Evolutionary conservation across 2,113 vertebrate genomes (phyloP).

Genomic region (Leptobrachium leishanense): DNA sequence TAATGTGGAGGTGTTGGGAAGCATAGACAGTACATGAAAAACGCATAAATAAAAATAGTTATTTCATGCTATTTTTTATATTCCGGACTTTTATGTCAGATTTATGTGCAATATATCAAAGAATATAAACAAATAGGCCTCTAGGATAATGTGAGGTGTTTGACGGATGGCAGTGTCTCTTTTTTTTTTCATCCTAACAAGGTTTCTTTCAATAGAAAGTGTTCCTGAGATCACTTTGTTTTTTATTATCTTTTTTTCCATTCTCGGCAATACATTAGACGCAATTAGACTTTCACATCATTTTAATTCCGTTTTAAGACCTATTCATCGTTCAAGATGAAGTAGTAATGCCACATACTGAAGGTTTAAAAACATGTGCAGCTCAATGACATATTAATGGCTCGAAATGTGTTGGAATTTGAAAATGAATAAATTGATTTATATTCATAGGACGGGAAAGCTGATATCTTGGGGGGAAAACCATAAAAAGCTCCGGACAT

Average conservation of each 20-base stretch:
- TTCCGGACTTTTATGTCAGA: slow-evolving; percentile 11
- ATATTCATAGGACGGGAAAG: not conserved
- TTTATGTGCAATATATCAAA: slow-evolving; percentile 25
- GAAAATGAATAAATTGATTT: not conserved
- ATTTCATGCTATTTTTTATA: slow-evolving; percentile 25
- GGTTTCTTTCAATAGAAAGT: slow-evolving; percentile 1
- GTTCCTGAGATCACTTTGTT: not conserved
- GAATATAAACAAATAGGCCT: slow-evolving; percentile 13
- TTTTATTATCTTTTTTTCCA: not conserved
- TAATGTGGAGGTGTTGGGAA: slow-evolving; percentile 2
- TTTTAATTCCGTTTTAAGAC: slow-evolving; percentile 13
- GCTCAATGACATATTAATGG: slow-evolving; percentile 4
- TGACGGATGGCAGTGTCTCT: not conserved
- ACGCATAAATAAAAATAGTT: slow-evolving; percentile 22
- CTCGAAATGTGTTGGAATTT: slow-evolving; percentile 5
- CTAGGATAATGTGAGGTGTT: slow-evolving; percentile 6
- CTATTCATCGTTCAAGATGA: not conserved
- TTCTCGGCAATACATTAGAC: not conserved
- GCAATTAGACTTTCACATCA: slow-evolving; percentile 2
- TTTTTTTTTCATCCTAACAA: not conserved
- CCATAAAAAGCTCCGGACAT: no score
- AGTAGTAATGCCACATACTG: not conserved
- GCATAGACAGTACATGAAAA: not conserved
- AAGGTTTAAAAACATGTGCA: not conserved
- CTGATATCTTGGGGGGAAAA: no score